A percentile compares a stretch with the other conserved stretches of the same genome.
These are phyloP conservation scores for Mustela nigripes DNA, from an alignment of 2,113 vertebrate genomes.

Conservation along the genomic window DNA sequence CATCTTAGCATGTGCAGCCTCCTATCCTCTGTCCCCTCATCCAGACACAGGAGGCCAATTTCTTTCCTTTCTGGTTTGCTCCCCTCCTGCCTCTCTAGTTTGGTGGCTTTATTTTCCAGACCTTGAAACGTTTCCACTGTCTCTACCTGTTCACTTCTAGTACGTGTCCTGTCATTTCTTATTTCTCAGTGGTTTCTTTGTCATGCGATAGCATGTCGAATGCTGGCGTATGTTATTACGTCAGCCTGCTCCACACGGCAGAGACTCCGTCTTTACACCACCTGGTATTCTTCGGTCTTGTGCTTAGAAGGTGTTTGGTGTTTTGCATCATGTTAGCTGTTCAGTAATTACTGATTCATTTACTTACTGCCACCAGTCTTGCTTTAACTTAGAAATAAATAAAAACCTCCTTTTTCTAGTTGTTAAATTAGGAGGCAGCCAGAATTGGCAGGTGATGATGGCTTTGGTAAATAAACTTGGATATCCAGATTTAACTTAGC, in stretches of 20 bases:
- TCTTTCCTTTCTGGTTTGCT: background rate
- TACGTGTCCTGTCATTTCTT: background rate
- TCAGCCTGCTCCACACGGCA: background rate
- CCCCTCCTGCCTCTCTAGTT: background rate
- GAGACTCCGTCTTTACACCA: background rate
- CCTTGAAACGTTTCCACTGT: background rate
- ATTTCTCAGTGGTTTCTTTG: background rate
- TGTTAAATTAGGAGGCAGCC: constrained; percentile 20
- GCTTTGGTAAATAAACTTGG: constrained; percentile 34
- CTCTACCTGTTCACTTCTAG: background rate
- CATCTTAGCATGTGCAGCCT: background rate
- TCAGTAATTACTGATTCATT: background rate
- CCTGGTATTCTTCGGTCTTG: background rate
- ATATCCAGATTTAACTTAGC: constrained; percentile 47
- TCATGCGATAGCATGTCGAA: background rate
- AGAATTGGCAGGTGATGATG: constrained; percentile 43
- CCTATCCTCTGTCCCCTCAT: background rate
- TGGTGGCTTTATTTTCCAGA: background rate
- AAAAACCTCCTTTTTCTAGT: constrained; percentile 27
- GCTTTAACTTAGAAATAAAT: constrained; percentile 5
- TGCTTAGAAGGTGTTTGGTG: background rate
- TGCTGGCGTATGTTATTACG: background rate
- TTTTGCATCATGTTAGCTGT: background rate
- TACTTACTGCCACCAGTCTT: background rate
- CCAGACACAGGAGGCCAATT: background rate